Percentiles rank a stretch among this genome's conserved stretches.
Evolutionary conservation across 2,113 vertebrate species (phyloP).

Genomic region (Rhinopomastus cyanomelas): DNA sequence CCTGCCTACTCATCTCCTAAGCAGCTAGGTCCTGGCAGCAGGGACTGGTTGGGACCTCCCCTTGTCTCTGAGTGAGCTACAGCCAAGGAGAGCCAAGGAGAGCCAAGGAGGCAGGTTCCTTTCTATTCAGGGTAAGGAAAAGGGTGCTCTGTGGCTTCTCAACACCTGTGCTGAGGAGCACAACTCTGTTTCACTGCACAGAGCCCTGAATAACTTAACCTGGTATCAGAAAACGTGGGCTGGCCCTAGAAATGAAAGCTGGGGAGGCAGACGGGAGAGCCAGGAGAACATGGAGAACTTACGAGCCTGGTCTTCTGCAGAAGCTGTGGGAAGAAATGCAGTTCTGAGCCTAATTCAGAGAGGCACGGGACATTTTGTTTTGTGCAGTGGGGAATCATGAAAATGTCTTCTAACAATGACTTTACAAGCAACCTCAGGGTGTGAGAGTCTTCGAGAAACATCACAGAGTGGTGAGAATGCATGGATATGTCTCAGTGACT

Average conservation of each 20-base stretch:
- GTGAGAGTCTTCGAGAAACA: not conserved
- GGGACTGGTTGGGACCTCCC: not conserved
- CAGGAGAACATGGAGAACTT: not conserved
- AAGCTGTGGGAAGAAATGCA: not conserved
- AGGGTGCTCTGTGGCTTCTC: not conserved
- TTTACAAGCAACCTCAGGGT: not conserved
- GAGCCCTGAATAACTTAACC: not conserved
- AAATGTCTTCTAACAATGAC: not conserved
- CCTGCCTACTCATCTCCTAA: not conserved
- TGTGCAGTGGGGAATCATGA: not conserved
- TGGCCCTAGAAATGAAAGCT: not conserved
- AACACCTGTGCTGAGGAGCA: not conserved
- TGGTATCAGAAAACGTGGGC: not conserved
- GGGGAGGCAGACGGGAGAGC: not conserved
- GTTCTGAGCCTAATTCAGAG: not conserved
- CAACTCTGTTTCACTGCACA: not conserved
- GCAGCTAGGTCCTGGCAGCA: not conserved
- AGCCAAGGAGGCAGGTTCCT: not conserved
- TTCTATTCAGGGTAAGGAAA: not conserved
- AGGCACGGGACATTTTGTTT: not conserved
- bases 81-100: not conserved
- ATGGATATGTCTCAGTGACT: not conserved
- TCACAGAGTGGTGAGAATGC: not conserved
- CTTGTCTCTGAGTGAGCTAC: not conserved
- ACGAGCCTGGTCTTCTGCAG: not conserved